Evolutionary conservation across 2,113 vertebrate species (phyloP).

Genomic region (Natator depressus): DNA sequence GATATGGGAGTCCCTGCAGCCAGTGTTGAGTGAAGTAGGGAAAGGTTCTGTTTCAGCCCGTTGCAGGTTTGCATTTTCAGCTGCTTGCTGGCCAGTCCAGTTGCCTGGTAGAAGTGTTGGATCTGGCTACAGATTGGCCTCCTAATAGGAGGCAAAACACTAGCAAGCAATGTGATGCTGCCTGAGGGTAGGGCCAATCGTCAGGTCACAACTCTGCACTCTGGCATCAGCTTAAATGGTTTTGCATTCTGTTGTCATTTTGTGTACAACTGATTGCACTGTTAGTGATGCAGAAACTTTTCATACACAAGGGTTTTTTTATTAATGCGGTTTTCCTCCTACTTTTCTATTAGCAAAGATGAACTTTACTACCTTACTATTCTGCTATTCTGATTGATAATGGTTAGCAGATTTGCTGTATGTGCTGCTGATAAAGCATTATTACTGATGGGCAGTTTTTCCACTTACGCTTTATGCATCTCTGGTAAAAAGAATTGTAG

Average conservation of each 20-base stretch:
- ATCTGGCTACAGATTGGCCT: background rate
- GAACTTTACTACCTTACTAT: background rate
- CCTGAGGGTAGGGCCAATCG: background rate
- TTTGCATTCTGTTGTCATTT: background rate
- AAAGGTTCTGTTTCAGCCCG: background rate
- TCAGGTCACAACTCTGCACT: background rate
- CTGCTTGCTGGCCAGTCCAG: background rate
- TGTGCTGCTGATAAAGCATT: background rate
- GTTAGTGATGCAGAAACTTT: background rate
- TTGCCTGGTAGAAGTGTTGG: background rate
- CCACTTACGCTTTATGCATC: background rate
- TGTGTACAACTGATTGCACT: background rate
- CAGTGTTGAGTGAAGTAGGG: background rate
- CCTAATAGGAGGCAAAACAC: background rate
- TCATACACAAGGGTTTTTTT: background rate
- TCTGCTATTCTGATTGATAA: background rate
- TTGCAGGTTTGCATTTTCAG: background rate
- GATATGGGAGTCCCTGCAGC: conserved; percentile 9
- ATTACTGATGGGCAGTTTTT: background rate
- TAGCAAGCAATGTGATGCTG: background rate
- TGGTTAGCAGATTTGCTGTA: background rate
- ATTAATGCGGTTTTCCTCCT: background rate
- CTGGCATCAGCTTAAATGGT: background rate
- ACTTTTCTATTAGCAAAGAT: background rate
- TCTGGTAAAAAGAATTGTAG: background rate